Percentiles rank a stretch among this genome's conserved stretches.
phyloP scores from a whole-genome alignment of 2,888 invertebrate species.

The Drosophila vallismaia region DNA sequence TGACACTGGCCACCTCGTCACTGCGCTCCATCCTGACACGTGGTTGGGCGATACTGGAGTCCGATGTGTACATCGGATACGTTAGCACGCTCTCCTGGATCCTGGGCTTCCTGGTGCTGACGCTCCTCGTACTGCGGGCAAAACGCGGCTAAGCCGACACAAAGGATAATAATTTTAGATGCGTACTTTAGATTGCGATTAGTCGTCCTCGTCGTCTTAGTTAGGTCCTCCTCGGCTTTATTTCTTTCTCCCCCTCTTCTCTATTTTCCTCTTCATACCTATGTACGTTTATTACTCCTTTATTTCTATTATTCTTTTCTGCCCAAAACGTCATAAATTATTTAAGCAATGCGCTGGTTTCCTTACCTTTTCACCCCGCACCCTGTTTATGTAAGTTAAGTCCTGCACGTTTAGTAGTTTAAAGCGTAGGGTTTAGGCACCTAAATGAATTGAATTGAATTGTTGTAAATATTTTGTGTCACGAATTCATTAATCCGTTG shows the following conservation, averaged over 20 bases:
- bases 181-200: slow-evolving; percentile 54
- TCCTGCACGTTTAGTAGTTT: slow-evolving; percentile 60
- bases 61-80: slow-evolving; percentile 94
- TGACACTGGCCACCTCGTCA: slow-evolving; percentile 96
- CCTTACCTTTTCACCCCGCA: slow-evolving; percentile 25
- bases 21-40: slow-evolving; percentile 93
- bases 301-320: slow-evolving; percentile 2
- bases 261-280: neutral
- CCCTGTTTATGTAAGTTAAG: slow-evolving; percentile 55
- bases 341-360: slow-evolving; percentile 67
- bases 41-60: slow-evolving; percentile 92
- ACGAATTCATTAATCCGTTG: slow-evolving; percentile 45
- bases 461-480: slow-evolving; percentile 69
- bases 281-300: slow-evolving; percentile 6
- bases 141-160: slow-evolving; percentile 88
- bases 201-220: slow-evolving; percentile 58
- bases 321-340: slow-evolving; percentile 72
- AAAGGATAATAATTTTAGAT: slow-evolving; percentile 53
- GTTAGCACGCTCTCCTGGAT: slow-evolving; percentile 94
- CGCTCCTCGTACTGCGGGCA: slow-evolving; percentile 91
- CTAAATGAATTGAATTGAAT: slow-evolving; percentile 60
- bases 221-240: slow-evolving; percentile 39
- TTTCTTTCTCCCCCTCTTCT: slow-evolving; percentile 12
- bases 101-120: slow-evolving; percentile 90
- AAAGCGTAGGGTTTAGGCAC: slow-evolving; percentile 77